Evolutionary conservation across 1,140 invertebrate species (phyloP).

Genomic region (Diuraphis noxia): DNA sequence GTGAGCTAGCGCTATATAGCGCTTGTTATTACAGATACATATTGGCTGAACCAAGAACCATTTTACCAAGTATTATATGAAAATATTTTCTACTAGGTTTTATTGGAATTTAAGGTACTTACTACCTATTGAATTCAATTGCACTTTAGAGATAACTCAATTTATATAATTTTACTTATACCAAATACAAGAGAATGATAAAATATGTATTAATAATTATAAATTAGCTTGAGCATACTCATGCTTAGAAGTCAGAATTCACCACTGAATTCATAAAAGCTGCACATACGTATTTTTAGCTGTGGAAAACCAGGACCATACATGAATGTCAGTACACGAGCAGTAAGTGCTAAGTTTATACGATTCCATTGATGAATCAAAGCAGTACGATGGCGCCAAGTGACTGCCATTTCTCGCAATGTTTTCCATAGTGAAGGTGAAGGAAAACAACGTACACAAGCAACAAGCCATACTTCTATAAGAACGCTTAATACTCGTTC

Average conservation of each 20-base stretch:
- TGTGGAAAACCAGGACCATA: slow-evolving; percentile 86
- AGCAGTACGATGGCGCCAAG: slow-evolving; percentile 90
- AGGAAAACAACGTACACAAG: slow-evolving; percentile 87
- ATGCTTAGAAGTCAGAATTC: background rate
- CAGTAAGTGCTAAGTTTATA: slow-evolving; percentile 86
- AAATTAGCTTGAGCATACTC: background rate
- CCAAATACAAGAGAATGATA: background rate
- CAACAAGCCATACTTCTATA: slow-evolving; percentile 93
- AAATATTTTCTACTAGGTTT: background rate
- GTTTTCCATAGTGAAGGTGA: slow-evolving; percentile 95
- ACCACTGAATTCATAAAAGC: slow-evolving; percentile 16
- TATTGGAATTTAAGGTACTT: background rate
- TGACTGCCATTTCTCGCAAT: slow-evolving; percentile 85
- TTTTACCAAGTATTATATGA: background rate
- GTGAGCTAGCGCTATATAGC: background rate
- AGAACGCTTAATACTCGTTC: slow-evolving; percentile 90
- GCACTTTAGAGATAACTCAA: background rate
- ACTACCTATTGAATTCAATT: background rate
- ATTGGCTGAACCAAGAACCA: background rate
- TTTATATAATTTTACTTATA: background rate
- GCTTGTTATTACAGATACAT: background rate
- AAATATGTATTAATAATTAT: background rate
- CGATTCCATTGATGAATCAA: slow-evolving; percentile 95
- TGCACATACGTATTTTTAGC: slow-evolving; percentile 73
- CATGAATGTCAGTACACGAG: slow-evolving; percentile 81